Base-by-base conservation (phyloP, 1,140 invertebrate species). In the Temnothorax nylanderi region DNA sequence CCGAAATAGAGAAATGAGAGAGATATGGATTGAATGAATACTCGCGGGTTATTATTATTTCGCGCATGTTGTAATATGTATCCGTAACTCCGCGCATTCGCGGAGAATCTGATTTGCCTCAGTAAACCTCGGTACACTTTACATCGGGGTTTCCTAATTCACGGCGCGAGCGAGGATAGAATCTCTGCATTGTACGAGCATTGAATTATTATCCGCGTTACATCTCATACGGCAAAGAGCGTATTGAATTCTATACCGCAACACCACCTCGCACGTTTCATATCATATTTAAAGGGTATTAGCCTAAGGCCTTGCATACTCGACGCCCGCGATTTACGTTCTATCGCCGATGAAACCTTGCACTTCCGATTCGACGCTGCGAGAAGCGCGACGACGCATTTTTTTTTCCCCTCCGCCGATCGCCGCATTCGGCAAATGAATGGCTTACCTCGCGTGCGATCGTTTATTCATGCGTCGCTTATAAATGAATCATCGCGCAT, bases 401-500 rank as follows among this genome's bases (percentile, higher is more conserved):
- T 62, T 7, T 44, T 3, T 18, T 5, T 51, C 10, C 49, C 13
- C 60, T 41, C 37, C 58, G n/a, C 60, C 44, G 21, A 4, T 21
- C 26, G 49, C 69, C 26, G 49, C 32, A 72, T 89, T 89, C 71
- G 76, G 71, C 69, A 89, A 89, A 87, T 75, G 65, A 85, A 69
- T 75, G 65, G 74, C 72, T 41, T 51, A 78, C 72, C 82, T 49
- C 85, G 58, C 85, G 10, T 84, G 69, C 74, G 62, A 84, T 87
- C 78, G 74, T 72, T 89, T 85, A 87, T 90, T 89, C 87, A 77
- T 60, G 72, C 84, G 84, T 21, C 60, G 51, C 88, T 89, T 82
- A 72, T 89, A 89, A 87, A 87, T 87, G 84, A 89, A 89, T 89
- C 87, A 89, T 86, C 54, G 71, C 60, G 88, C 82, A 81, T 81